Evolutionary conservation across 2,888 invertebrate genomes (phyloP), one percentile per base, ranked within the genome.

Genomic region (Xanthorhoe designata): DNA sequence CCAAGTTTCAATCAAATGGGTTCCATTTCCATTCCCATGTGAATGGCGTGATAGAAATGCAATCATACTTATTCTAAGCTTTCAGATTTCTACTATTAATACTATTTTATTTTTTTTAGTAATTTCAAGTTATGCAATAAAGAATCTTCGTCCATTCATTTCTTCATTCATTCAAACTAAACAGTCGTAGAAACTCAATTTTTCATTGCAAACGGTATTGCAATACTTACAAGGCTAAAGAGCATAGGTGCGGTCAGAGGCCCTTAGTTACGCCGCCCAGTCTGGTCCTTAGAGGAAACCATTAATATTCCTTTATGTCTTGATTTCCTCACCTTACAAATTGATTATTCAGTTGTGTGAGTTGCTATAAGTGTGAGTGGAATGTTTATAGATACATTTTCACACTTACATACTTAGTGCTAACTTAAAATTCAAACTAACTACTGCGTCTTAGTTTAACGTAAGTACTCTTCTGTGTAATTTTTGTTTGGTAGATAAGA

Each of bases 281-380:
- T 55, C 61, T 55, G 54, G 54, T 54, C 61, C 17, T 47, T 35
- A n/a, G 54, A 54, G 61, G 61, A 61, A 61, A 54, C 54, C 54
- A 61, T 61, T 54, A 61, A 61, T 61, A 49, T n/a, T 15, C 35
- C 49, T 61, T 49, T 54, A 61, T 35, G 61, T 61, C 61, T 53
- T 61, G 54, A 61, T 61, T 61, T 61, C 61, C 35, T 49, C 61
- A 61, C 49, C 53, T 61, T 15, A 47, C 45, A 19, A 54, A 61
- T 18, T 54, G 54, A 55, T 54, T 55, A 54, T 32, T 49, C 19
- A 9, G 29, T 45, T 47, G 42, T 61, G 49, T 45, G n/a, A 42
- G 10, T 47, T 47, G 17, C 17, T 6, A 13, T 47, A 17, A 5
- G 47, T 47, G 47, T 6, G 0, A 15, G 15, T 15, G 47, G 13